Conservation (phyloP, 2,797 vertebrate genomes). For the Spinus pinus region DNA sequence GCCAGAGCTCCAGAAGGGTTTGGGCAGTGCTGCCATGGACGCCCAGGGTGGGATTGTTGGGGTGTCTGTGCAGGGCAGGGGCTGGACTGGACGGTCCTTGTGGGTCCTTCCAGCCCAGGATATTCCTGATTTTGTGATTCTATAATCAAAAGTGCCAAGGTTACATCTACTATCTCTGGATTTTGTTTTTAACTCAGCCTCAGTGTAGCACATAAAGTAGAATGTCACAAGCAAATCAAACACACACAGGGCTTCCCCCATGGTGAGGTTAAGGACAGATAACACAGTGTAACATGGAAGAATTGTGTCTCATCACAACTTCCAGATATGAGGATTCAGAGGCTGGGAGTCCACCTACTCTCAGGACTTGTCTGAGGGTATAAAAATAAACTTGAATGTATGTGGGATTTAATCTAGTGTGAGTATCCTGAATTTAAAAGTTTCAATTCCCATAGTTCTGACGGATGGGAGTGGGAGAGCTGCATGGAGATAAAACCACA, state of each 20-base stretch:
- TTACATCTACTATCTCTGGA: not conserved
- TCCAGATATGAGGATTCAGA: not conserved
- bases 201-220: not conserved
- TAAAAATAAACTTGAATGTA: not conserved
- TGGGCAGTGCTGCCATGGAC: fast-evolving
- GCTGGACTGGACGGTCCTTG: fast-evolving
- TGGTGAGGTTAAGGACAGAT: not conserved
- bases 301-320: not conserved
- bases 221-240: not conserved
- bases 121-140: not conserved
- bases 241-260: not conserved
- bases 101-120: not conserved
- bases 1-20: not conserved
- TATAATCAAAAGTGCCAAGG: not conserved
- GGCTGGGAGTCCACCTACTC: not conserved
- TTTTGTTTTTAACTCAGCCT: not conserved
- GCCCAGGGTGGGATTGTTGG: not conserved
- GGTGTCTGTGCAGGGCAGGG: not conserved
- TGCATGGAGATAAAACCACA: not conserved
- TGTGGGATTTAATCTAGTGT: not conserved
- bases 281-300: not conserved
- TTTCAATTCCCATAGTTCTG: not conserved
- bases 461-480: not conserved
- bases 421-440: not conserved
- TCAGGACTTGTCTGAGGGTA: not conserved